Percentiles rank a stretch among this genome's conserved stretches.
These are phyloP conservation scores for Cyclura pinguis DNA, from an alignment of 2,797 vertebrate genomes.

Conservation along the genomic window DNA sequence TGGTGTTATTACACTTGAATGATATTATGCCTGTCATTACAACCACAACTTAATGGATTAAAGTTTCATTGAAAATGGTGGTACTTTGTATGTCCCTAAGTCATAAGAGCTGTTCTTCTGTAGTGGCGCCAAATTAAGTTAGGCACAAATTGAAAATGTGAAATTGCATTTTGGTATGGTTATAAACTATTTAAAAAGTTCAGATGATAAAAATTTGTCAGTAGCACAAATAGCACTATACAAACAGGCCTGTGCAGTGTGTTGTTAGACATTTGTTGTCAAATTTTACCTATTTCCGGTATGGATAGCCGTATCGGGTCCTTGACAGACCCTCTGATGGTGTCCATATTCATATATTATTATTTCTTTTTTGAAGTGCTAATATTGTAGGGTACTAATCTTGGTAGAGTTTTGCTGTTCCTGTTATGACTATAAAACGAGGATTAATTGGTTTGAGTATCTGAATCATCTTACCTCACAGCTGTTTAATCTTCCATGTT, in stretches of 20 bases:
- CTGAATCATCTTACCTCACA: background rate
- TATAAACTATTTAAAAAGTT: background rate
- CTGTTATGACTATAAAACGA: background rate
- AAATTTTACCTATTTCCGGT: background rate
- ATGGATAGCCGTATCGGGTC: background rate
- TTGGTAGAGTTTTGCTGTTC: background rate
- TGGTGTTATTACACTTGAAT: background rate
- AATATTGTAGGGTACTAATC: background rate
- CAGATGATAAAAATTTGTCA: background rate
- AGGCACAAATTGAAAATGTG: background rate
- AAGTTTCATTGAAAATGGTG: slow-evolving; percentile 2
- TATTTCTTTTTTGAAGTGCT: background rate
- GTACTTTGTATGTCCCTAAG: background rate
- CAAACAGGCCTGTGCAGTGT: background rate
- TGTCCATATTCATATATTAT: background rate
- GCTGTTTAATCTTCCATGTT: background rate
- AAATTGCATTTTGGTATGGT: background rate
- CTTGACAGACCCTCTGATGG: background rate
- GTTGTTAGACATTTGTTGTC: background rate
- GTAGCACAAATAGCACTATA: background rate
- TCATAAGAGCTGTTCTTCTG: background rate
- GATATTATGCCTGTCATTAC: background rate
- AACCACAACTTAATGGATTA: background rate
- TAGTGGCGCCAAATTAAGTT: background rate
- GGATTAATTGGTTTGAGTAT: background rate